Base-by-base conservation (phyloP, 2,888 invertebrate species). In the Mimumesa dahlbomi region DNA sequence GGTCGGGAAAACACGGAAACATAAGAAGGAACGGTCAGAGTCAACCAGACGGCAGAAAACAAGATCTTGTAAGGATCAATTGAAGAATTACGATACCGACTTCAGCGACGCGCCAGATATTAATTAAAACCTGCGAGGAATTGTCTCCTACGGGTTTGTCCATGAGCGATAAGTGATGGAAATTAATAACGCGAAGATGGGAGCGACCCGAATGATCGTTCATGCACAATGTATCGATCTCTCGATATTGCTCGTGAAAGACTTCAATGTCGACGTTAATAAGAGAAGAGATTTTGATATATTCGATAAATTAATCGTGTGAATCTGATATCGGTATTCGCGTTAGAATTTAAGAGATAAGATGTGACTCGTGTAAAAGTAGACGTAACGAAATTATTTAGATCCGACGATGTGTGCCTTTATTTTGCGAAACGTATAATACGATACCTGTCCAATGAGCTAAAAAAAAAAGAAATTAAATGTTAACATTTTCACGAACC, bases 1-100 rank as follows among this genome's bases (percentile, higher is more conserved):
- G 45, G 13, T 40, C 63, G 19, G 59, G 2, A 81, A 67, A 42
- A 22, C 21, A n/a, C 46, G 54, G 6, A 75, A 57, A 2, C 14
- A 46, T 7, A 61, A 48, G 48, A 73, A 58, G 19, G 58, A 36
- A 4, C 66, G 50, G 11, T 11, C 50, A 2, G 31, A n/a, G 9
- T 7, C 14, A 9, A 6, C 57, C 9, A 64, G 57, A 5, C 45
- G 11, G 1, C 38, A 34, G n/a, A 7, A 34, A 7, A n/a, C 34
- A 0, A 34, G 34, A n/a, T 9, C 34, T 34, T 34, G 34, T n/a
- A 34, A 34, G 34, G n/a, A n/a, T 3, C 3, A 7, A 3, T 34
- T 11, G 1, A 34, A 34, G n/a, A 34, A 4, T n/a, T 34, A n/a
- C 34, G 34, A 34, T 34, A 4, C 34, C n/a, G 34, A 34, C n/a